Conservation (phyloP, 2,113 vertebrate genomes). For the Ursus arctos region DNA sequence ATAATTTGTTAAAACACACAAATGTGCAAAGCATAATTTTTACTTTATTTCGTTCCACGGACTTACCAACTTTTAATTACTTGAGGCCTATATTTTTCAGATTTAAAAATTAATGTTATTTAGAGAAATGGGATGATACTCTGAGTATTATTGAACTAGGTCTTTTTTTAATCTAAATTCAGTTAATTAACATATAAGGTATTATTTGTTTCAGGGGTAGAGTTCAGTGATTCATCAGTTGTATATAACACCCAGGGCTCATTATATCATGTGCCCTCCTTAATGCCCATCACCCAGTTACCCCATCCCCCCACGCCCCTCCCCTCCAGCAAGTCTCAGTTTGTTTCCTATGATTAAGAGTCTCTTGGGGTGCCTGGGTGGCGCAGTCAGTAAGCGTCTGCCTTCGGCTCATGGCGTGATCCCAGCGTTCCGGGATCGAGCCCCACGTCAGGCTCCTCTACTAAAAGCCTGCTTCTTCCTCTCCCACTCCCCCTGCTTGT, state of each 20-base stretch:
- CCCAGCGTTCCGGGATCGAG: no score
- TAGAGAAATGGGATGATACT: background rate
- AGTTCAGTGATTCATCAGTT: no score
- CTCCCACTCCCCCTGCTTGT: no score
- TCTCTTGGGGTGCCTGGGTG: background rate
- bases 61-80: background rate
- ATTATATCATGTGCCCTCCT: no score
- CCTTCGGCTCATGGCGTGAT: no score
- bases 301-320: no score
- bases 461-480: no score
- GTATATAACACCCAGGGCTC: no score
- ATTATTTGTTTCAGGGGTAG: background rate
- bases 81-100: background rate
- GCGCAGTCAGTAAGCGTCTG: no score
- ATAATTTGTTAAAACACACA: background rate
- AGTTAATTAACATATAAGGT: background rate
- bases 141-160: background rate
- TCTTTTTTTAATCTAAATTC: background rate
- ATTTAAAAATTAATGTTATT: background rate
- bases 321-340: no score
- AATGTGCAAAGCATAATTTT: background rate
- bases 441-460: no score
- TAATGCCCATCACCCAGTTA: no score
- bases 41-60: background rate
- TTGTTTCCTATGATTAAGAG: background rate